These are phyloP conservation scores for Falco columbarius DNA, from an alignment of 2,797 vertebrate species.

Conservation along the genomic window DNA sequence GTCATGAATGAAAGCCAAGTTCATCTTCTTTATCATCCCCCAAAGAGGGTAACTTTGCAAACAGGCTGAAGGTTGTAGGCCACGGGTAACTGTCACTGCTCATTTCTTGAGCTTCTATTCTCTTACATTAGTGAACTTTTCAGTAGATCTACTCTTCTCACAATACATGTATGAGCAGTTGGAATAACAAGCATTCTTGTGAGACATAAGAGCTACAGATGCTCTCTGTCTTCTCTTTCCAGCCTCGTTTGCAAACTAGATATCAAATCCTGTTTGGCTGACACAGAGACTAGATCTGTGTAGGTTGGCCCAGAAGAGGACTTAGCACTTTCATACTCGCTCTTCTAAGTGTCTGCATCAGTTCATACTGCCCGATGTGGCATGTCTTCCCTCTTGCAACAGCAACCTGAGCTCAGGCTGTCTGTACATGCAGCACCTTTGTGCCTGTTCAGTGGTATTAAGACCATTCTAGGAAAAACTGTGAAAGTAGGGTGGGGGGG, in stretches of 20 bases:
- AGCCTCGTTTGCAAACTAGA: not conserved
- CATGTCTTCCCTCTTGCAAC: not conserved
- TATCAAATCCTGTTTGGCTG: not conserved
- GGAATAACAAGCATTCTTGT: not conserved
- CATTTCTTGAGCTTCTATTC: not conserved
- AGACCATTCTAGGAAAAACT: not conserved
- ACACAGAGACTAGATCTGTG: not conserved
- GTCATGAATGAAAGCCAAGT: not conserved
- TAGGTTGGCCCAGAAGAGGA: not conserved
- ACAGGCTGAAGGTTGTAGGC: not conserved
- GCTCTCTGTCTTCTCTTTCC: not conserved
- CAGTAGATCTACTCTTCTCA: not conserved
- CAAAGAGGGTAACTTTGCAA: not conserved
- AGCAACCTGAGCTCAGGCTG: not conserved
- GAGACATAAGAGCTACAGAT: not conserved
- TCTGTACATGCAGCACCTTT: not conserved
- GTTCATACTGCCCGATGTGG: not conserved
- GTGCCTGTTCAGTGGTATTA: not conserved
- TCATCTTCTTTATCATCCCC: not conserved
- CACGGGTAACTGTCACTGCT: not conserved
- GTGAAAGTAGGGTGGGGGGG: not conserved
- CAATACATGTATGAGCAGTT: not conserved
- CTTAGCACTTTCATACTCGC: not conserved
- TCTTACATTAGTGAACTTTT: not conserved
- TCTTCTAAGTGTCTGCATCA: not conserved